These are phyloP conservation scores for Emydoidea blandingii DNA, from an alignment of 2,797 vertebrate genomes.

Conservation along the genomic window DNA sequence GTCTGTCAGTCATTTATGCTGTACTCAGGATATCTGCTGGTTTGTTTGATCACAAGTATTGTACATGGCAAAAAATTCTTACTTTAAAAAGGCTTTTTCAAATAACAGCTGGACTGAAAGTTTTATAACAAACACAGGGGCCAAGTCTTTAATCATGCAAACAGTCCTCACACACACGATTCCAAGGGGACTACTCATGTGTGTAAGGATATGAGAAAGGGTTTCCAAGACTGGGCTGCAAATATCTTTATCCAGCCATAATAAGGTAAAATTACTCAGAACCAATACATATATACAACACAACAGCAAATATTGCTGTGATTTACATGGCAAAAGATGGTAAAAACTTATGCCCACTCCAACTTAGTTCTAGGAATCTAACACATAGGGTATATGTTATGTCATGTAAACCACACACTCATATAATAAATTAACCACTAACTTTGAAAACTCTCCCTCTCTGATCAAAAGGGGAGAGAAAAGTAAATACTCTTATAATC, in stretches of 20 bases:
- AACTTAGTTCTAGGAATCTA: conserved; percentile 18
- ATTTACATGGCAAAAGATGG: conserved; percentile 6
- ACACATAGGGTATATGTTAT: background rate
- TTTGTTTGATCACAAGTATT: background rate
- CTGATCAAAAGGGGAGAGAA: conserved; percentile 33
- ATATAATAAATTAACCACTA: background rate
- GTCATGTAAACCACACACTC: background rate
- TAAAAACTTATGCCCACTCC: conserved; percentile 4
- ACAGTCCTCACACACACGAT: background rate
- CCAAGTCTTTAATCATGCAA: background rate
- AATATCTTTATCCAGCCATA: background rate
- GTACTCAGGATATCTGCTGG: background rate
- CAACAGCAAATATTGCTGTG: conserved; percentile 8
- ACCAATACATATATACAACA: background rate
- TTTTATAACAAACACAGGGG: background rate
- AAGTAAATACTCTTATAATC: background rate
- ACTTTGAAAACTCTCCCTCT: conserved; percentile 11
- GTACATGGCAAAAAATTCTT: background rate
- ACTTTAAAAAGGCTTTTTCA: background rate
- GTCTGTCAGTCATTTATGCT: background rate
- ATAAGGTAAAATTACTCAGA: conserved; percentile 23
- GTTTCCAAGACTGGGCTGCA: conserved; percentile 10
- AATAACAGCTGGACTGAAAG: background rate
- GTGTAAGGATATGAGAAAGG: background rate
- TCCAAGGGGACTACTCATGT: background rate